phyloP scores from a whole-genome alignment of 1,140 invertebrate genomes.

The Meloidogyne exigua region DNA sequence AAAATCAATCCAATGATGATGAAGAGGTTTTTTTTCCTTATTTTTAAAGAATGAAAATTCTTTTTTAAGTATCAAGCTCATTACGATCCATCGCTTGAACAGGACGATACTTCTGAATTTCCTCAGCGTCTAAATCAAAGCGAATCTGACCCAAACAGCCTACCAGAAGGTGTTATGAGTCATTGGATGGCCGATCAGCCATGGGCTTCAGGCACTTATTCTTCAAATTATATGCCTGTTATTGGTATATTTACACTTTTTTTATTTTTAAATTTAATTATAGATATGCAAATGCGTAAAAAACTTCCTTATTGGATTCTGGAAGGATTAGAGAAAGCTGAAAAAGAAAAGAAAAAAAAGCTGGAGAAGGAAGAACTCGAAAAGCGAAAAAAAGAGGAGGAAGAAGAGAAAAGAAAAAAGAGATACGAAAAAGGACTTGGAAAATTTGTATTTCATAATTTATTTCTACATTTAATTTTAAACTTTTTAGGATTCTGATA shows the following conservation, averaged over 20 bases:
- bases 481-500: conserved; percentile 41
- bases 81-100: conserved; percentile 40
- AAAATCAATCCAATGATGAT: conserved; percentile 3
- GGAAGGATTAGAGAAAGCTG: conserved; percentile 94
- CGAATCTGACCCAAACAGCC: neutral
- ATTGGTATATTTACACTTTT: conserved; percentile 22
- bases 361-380: conserved; percentile 70
- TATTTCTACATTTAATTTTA: neutral
- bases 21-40: conserved; percentile 10
- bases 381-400: conserved; percentile 51
- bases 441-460: conserved; percentile 37
- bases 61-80: conserved; percentile 44
- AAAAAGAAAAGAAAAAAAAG: conserved; percentile 85
- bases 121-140: neutral
- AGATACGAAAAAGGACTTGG: conserved; percentile 42
- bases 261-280: conserved; percentile 13
- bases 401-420: conserved; percentile 30
- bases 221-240: conserved; percentile 26
- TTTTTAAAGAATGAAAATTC: neutral
- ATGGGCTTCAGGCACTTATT: conserved; percentile 5
- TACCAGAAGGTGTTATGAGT: conserved; percentile 33
- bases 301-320: conserved; percentile 91
- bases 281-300: conserved; percentile 83
- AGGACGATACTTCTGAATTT: conserved; percentile 27
- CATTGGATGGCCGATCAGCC: conserved; percentile 30